Evolutionary conservation across 2,113 vertebrate genomes (phyloP).

Genomic region (Sapajus apella): DNA sequence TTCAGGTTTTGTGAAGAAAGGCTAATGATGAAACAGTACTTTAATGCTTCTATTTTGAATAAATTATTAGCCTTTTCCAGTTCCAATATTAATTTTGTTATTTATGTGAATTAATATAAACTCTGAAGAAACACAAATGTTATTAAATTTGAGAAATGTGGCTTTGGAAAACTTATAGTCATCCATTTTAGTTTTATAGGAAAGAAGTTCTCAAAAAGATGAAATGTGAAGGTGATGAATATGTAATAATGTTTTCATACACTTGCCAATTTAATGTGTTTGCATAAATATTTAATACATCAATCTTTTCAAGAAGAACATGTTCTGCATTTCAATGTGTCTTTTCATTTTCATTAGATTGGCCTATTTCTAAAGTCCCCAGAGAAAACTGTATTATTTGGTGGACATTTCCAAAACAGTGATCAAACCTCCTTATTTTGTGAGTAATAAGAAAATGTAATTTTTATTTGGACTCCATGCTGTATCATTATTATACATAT

Average conservation of each 20-base stretch:
- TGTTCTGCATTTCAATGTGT: slow-evolving; percentile 73
- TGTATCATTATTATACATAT: background rate
- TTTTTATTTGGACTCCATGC: slow-evolving; percentile 5
- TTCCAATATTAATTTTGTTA: slow-evolving; percentile 55
- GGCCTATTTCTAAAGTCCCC: slow-evolving; percentile 59
- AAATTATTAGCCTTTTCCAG: slow-evolving; percentile 61
- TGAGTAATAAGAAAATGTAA: background rate
- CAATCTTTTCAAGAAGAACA: slow-evolving; percentile 79
- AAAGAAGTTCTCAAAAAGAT: slow-evolving; percentile 73
- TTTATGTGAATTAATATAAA: slow-evolving; percentile 70
- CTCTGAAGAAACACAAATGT: slow-evolving; percentile 55
- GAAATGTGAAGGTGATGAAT: slow-evolving; percentile 80
- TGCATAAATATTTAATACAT: slow-evolving; percentile 86
- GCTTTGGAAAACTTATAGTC: slow-evolving; percentile 63
- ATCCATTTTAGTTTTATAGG: slow-evolving; percentile 70
- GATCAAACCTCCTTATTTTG: slow-evolving; percentile 20
- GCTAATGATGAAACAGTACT: background rate
- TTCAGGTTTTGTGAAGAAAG: background rate
- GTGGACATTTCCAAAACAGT: slow-evolving; percentile 41
- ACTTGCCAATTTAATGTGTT: slow-evolving; percentile 83
- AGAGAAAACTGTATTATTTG: slow-evolving; percentile 71
- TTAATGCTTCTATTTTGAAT: slow-evolving; percentile 63
- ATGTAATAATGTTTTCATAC: slow-evolving; percentile 82
- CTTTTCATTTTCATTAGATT: slow-evolving; percentile 67
- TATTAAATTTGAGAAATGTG: slow-evolving; percentile 66